A percentile compares a stretch with the other conserved stretches of the same genome.
Conservation (phyloP, 2,797 vertebrate species). For the Sardinella longiceps region DNA sequence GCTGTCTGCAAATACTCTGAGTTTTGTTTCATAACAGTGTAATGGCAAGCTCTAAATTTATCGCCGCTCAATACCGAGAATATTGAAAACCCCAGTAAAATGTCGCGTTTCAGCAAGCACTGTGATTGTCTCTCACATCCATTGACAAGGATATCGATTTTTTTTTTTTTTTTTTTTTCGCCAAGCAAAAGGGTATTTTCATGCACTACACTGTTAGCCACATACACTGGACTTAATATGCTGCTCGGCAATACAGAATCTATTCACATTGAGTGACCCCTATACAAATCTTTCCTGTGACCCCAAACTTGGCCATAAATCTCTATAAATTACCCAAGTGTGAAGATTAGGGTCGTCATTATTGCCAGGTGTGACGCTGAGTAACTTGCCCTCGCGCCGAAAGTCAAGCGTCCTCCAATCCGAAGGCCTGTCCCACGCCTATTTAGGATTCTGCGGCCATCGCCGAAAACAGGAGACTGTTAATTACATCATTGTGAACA, state of each 20-base stretch:
- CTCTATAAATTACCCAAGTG: slow-evolving; percentile 52
- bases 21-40: not conserved
- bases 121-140: slow-evolving; percentile 11
- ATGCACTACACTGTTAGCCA: not conserved
- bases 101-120: not conserved
- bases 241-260: slow-evolving; percentile 23
- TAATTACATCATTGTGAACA: slow-evolving; percentile 65
- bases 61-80: not conserved
- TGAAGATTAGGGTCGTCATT: slow-evolving; percentile 57
- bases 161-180: not conserved
- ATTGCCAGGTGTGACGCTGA: slow-evolving; percentile 46
- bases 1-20: not conserved
- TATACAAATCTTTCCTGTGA: slow-evolving; percentile 40
- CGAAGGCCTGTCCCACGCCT: slow-evolving; percentile 39
- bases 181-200: slow-evolving; percentile 2
- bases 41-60: slow-evolving; percentile 12
- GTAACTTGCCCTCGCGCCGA: slow-evolving; percentile 50
- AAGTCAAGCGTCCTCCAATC: slow-evolving; percentile 53
- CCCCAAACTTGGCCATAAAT: not conserved
- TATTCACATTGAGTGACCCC: slow-evolving; percentile 44
- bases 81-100: slow-evolving; percentile 2
- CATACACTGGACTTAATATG: not conserved
- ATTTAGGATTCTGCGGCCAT: slow-evolving; percentile 56
- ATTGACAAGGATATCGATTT: not conserved
- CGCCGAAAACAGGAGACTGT: slow-evolving; percentile 54